Evolutionary conservation across 1,140 invertebrate genomes (phyloP), one percentile per base, ranked within the genome.

Genomic region (Cheumatopsyche charites): DNA sequence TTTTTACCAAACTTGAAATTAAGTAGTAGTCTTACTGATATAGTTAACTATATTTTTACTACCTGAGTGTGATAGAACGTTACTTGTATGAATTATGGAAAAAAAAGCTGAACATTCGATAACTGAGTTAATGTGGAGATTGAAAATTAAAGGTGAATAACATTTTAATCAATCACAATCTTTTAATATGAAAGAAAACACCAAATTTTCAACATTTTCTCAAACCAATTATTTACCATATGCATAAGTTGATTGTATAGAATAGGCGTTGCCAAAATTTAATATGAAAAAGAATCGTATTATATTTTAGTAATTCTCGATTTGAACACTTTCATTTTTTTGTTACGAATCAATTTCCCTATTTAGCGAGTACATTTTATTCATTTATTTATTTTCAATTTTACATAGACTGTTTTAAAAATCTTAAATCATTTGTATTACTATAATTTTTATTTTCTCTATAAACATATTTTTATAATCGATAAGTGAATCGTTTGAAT

Each of bases 1-100:
- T 73, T 73, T 73, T 73, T 73, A 73, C 72, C 72, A 73, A 73
- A 73, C 45, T 73, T 72, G 71, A 67, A 72, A 72, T 62, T 67
- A 72, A 72, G 65, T 73, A 67, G 68, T 73, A 73, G 72, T 68
- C 72, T 62, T 73, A 73, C 43, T 66, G 49, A 69, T 68, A 73
- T 73, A 73, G 72, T 69, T 73, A 73, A 73, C 66, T 73, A 68
- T 73, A 73, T 73, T 73, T 73, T 71, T 69, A 67, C 69, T 69
- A 67, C 66, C 72, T 43, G 66, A 68, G 43, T 61, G 43, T 43
- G 72, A 72, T 72, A 66, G 45, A 47, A 58, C 63, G 36, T 62
- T 67, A 68, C 62, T 23, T 73, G 26, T 69, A 73, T 41, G 7
- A 21, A 55, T 6, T 36, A 72, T 49, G n/a, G n/a, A 55, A 43